Evolutionary conservation across 2,113 vertebrate species (phyloP), one percentile per base, ranked within the genome.

Genomic region (Mola mola): DNA sequence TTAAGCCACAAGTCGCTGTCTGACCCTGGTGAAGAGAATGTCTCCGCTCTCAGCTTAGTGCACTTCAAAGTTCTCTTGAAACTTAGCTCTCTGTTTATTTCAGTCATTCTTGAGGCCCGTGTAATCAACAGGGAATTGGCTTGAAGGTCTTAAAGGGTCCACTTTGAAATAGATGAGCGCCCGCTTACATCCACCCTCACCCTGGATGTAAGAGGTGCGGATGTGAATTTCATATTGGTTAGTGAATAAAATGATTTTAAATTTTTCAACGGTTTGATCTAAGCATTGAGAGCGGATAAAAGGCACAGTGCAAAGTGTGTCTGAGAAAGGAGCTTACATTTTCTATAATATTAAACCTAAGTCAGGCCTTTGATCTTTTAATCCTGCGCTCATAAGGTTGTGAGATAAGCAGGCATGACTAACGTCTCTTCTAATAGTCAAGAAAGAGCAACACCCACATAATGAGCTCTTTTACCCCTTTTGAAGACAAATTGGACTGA

Each of bases 361-460:
- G 94, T 93, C 95, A 81, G 87, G 13, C 92, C 95, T 98, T 97
- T 97, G 95, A 98, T 98, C 95, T 96, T 93, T 93, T 96, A 96
- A 98, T 98, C 95, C 95, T 74, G 88, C 89, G 89, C 94, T 95
- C 94, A 94, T 94, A 96, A 95, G 93, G 94, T 95, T 96, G 95
- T 92, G 90, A 94, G 94, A 98, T 96, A 96, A 96, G 95, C 90
- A 91, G 92, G 92, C 90, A 78, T 96, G 95, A 95, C 90, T 91
- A 94, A 95, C 93, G 90, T 93, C 93, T 92, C 93, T 94, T 94
- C 93, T 94, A 94, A 95, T 93, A 92, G 92, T 91, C 90, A 92
- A 91, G 83, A 91, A 91, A 93, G 88, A 92, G 90, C 89, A 86
- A 88, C 88, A 82, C 88, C 87, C 90, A 90, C 88, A 91, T 94